Conservation (phyloP, 2,888 invertebrate genomes). For the Chalcis sispes region DNA sequence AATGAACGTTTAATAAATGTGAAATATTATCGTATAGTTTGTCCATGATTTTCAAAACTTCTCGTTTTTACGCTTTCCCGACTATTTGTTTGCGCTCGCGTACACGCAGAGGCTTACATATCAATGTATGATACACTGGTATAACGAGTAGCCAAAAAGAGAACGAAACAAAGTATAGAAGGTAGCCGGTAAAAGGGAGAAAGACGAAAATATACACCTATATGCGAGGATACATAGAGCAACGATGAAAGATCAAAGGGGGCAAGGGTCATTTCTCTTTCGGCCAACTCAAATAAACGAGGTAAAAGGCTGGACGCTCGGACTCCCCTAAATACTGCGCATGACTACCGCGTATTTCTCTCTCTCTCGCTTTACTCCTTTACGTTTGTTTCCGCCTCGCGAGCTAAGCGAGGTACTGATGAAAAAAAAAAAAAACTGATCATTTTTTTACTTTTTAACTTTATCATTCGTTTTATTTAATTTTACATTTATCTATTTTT, state of each 20-base stretch:
- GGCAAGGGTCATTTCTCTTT: conserved; percentile 70
- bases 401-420: no score
- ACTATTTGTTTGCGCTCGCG: neutral
- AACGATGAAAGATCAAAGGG: conserved; percentile 70
- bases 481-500: no score
- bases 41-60: no score
- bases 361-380: conserved; percentile 42
- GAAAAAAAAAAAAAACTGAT: conserved; percentile 54
- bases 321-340: conserved; percentile 71
- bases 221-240: conserved; percentile 56
- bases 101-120: neutral
- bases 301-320: conserved; percentile 61
- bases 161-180: conserved; percentile 61
- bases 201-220: conserved; percentile 53
- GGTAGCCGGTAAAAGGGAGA: conserved; percentile 58
- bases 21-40: no score
- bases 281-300: conserved; percentile 75
- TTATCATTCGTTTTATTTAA: no score
- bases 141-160: conserved; percentile 45
- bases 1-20: no score
- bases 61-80: no score
- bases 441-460: conserved; percentile 55
- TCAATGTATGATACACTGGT: conserved; percentile 15
- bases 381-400: conserved; percentile 49
- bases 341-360: conserved; percentile 44